These are phyloP conservation scores for Mantis religiosa DNA, from an alignment of 2,888 invertebrate species.

Conservation along the genomic window DNA sequence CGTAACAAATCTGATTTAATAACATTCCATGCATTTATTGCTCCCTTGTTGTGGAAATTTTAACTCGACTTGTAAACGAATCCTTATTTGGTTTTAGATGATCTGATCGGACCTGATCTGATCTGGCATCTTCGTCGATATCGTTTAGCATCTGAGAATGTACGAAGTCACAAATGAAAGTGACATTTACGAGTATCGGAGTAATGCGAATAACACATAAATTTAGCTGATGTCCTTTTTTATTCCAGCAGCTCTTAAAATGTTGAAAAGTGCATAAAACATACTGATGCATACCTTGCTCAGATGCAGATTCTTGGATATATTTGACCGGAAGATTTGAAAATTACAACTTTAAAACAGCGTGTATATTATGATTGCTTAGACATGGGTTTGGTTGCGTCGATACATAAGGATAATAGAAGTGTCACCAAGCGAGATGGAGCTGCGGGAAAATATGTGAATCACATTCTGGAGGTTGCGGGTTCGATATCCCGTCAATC, in stretches of 20 bases:
- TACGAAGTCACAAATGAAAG: background rate
- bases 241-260: background rate
- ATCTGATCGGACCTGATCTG: background rate
- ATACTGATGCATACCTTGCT: too few species aligned
- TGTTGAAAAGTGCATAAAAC: background rate
- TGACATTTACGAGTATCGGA: background rate
- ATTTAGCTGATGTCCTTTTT: background rate
- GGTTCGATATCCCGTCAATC: too few species aligned
- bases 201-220: background rate
- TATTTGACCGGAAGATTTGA: too few species aligned
- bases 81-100: background rate
- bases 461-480: too few species aligned
- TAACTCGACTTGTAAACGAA: background rate
- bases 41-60: background rate
- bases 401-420: too few species aligned
- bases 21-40: background rate
- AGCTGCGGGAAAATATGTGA: too few species aligned
- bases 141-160: background rate
- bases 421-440: too few species aligned
- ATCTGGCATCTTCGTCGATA: background rate
- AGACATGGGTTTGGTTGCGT: too few species aligned
- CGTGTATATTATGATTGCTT: too few species aligned
- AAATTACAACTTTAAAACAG: too few species aligned
- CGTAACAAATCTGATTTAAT: background rate
- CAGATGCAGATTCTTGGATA: too few species aligned